Evolutionary conservation across 2,888 invertebrate genomes (phyloP).

Genomic region (Atethmia centrago): DNA sequence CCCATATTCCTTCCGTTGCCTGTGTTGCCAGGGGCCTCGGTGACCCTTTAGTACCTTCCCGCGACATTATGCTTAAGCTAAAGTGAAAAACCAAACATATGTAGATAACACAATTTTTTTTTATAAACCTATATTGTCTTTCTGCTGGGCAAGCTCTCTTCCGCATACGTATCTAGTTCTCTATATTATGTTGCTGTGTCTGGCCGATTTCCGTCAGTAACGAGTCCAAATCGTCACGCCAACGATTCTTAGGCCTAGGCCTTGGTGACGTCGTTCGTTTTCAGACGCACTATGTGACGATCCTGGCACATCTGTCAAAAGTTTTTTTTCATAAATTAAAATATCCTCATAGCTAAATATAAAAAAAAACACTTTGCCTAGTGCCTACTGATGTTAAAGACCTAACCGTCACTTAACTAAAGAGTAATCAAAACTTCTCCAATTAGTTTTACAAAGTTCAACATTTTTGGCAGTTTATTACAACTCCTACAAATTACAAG

Average conservation of each 20-base stretch:
- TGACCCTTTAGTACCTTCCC: too few relatives aligned
- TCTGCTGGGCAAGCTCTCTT: neutral
- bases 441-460: constrained; percentile 26
- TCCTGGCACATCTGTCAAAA: neutral
- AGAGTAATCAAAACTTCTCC: constrained; percentile 27
- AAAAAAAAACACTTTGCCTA: neutral
- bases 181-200: too few relatives aligned
- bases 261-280: neutral
- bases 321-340: neutral
- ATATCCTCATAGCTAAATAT: neutral
- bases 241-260: neutral
- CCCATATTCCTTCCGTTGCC: too few relatives aligned
- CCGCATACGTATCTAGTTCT: neutral
- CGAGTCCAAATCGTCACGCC: too few relatives aligned
- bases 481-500: constrained; percentile 21
- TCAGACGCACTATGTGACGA: neutral
- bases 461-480: constrained; percentile 17
- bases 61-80: too few relatives aligned
- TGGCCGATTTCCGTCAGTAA: neutral
- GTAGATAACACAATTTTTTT: too few relatives aligned
- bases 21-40: too few relatives aligned
- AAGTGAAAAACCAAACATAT: too few relatives aligned
- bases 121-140: too few relatives aligned
- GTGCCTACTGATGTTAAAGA: neutral
- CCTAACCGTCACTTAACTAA: constrained; percentile 2